Evolutionary conservation across 2,888 invertebrate species (phyloP).

Genomic region (Colostygia pectinataria): DNA sequence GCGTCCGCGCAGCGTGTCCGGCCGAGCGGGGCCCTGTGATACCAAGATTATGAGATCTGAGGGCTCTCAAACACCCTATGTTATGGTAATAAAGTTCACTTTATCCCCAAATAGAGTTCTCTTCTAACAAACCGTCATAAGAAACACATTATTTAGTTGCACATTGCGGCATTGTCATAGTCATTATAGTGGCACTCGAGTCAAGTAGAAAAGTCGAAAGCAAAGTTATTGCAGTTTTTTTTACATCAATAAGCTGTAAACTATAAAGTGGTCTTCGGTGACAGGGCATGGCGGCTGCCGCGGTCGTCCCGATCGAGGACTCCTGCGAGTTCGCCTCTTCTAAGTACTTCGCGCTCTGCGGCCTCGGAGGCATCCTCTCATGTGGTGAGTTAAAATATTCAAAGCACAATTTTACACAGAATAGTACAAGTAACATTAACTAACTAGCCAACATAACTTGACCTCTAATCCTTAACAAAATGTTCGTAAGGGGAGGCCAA

Average conservation of each 20-base stretch:
- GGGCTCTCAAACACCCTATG: conserved; percentile 35
- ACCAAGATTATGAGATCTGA: conserved; percentile 59
- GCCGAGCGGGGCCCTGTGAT: conserved; percentile 56
- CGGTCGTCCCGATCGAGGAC: conserved; percentile 63
- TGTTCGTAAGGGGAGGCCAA: no score
- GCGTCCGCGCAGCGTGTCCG: conserved; percentile 42
- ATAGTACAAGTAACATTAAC: no score
- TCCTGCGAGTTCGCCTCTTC: conserved; percentile 95
- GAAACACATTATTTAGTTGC: no score
- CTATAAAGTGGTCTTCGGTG: background rate
- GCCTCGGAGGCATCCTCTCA: conserved; percentile 90
- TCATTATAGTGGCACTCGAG: no score
- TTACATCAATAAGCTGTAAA: background rate
- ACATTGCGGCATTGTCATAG: no score
- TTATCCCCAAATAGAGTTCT: no score
- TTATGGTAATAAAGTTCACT: no score
- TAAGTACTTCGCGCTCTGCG: conserved; percentile 96
- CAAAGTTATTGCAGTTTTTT: no score
- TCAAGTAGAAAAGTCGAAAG: no score
- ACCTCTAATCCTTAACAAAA: no score
- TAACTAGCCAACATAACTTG: no score
- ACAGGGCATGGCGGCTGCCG: conserved; percentile 67
- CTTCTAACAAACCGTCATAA: no score
- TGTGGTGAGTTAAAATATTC: conserved; percentile 70
- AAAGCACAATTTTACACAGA: background rate